These are phyloP conservation scores for Semicossyphus pulcher DNA, from an alignment of 2,113 vertebrate genomes.

Conservation along the genomic window DNA sequence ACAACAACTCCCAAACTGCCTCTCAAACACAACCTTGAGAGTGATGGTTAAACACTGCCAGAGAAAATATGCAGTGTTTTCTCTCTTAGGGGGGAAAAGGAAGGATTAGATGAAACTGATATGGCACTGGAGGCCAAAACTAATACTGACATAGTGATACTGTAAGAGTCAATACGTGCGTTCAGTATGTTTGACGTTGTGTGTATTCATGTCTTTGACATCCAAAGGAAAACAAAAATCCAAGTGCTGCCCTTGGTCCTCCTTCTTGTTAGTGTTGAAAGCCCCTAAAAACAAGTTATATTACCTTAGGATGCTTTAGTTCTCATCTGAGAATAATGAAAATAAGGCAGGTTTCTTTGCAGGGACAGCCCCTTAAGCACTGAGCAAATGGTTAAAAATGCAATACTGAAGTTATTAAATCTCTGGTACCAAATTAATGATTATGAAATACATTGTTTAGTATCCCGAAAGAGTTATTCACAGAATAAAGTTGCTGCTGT, in stretches of 20 bases:
- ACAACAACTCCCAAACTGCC: constrained; percentile 35
- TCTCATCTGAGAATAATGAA: not conserved
- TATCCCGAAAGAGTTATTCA: not conserved
- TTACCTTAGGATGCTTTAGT: too few relatives aligned
- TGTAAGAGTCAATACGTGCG: not conserved
- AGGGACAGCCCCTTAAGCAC: not conserved
- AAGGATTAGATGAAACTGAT: constrained; percentile 55
- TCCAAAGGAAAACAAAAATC: too few relatives aligned
- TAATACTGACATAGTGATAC: not conserved
- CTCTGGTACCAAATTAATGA: not conserved
- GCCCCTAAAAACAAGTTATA: too few relatives aligned
- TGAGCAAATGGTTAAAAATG: not conserved
- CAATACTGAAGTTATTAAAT: not conserved
- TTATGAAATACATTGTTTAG: not conserved
- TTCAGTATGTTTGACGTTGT: not conserved
- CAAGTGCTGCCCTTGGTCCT: too few relatives aligned
- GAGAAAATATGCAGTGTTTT: constrained; percentile 37
- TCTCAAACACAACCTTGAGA: constrained; percentile 40
- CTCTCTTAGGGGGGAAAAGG: constrained; percentile 69
- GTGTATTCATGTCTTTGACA: too few relatives aligned
- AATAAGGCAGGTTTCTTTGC: not conserved
- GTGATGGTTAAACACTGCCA: constrained; percentile 27
- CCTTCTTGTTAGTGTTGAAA: too few relatives aligned
- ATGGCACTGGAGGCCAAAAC: not conserved
- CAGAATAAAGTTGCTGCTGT: not conserved